Evolutionary conservation across 1,140 invertebrate species (phyloP).

Genomic region (Tetramorium alpestre): DNA sequence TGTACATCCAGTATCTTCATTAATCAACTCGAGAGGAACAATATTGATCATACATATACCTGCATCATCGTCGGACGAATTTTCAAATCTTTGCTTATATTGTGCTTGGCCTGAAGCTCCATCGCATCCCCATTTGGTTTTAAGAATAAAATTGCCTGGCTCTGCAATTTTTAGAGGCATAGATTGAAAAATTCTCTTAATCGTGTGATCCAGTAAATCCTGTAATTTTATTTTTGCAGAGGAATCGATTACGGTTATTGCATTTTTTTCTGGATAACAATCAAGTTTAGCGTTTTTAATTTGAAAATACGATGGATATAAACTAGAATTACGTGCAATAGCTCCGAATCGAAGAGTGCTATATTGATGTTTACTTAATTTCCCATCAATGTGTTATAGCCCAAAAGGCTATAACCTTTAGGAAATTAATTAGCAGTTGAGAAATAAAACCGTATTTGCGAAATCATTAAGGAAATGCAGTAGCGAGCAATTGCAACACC

Average conservation of each 20-base stretch:
- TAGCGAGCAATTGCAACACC: no score
- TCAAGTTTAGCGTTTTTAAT: conserved; percentile 9
- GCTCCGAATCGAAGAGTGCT: not conserved
- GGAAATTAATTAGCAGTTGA: no score
- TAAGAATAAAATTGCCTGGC: not conserved
- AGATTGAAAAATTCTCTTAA: no score
- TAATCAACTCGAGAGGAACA: not conserved
- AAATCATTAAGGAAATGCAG: no score
- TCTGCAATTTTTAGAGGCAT: no score
- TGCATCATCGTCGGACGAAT: not conserved
- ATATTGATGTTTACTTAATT: conserved; percentile 12
- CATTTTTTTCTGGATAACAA: conserved; percentile 1
- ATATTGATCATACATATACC: not conserved
- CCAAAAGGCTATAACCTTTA: no score
- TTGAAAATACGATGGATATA: not conserved
- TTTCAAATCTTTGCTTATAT: conserved; percentile 6
- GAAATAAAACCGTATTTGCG: no score
- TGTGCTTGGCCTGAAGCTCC: not conserved
- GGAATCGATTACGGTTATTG: not conserved
- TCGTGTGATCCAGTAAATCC: not conserved
- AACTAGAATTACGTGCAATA: not conserved
- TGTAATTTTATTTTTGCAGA: conserved; percentile 13
- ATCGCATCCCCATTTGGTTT: conserved; percentile 28
- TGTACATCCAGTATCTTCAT: no score
- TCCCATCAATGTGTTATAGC: no score